Percentiles rank a stretch among this genome's conserved stretches.
Conservation (phyloP, 2,888 invertebrate species). For the Agrotis puta region DNA sequence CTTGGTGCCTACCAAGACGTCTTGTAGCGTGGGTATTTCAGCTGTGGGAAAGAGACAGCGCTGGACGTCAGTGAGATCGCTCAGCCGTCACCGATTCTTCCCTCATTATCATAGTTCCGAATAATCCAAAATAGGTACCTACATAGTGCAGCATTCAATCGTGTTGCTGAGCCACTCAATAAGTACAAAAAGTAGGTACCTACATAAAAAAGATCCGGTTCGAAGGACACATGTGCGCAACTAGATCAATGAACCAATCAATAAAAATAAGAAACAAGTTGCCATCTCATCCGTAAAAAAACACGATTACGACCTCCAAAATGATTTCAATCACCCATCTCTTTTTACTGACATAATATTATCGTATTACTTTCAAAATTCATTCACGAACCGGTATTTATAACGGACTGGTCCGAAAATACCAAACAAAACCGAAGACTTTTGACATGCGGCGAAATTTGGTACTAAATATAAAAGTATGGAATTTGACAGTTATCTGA, state of each 20-base stretch:
- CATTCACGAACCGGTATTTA: constrained; percentile 50
- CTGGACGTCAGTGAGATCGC: too few relatives aligned
- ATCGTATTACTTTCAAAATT: constrained; percentile 51
- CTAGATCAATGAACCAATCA: constrained; percentile 7
- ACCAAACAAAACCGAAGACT: background rate
- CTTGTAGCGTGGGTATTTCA: too few relatives aligned
- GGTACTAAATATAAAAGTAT: constrained; percentile 11
- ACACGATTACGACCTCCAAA: constrained; percentile 31
- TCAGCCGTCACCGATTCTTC: too few relatives aligned
- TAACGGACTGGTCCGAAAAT: constrained; percentile 8
- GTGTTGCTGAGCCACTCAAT: too few relatives aligned
- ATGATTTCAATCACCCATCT: constrained; percentile 44
- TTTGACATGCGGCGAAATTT: constrained; percentile 4
- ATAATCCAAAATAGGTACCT: too few relatives aligned
- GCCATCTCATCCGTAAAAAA: constrained; percentile 16
- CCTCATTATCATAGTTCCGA: too few relatives aligned
- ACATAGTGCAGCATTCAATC: too few relatives aligned
- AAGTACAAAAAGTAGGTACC: too few relatives aligned
- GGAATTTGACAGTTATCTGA: constrained; percentile 20
- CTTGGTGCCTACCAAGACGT: too few relatives aligned
- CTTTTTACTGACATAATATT: constrained; percentile 39
- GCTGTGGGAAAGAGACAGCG: too few relatives aligned
- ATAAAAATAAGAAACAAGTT: background rate
- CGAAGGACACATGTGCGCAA: background rate
- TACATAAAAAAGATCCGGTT: background rate